Percentiles rank a stretch among this genome's conserved stretches.
phyloP scores from a whole-genome alignment of 2,888 invertebrate genomes.

The Phrixothrix hirtus region DNA sequence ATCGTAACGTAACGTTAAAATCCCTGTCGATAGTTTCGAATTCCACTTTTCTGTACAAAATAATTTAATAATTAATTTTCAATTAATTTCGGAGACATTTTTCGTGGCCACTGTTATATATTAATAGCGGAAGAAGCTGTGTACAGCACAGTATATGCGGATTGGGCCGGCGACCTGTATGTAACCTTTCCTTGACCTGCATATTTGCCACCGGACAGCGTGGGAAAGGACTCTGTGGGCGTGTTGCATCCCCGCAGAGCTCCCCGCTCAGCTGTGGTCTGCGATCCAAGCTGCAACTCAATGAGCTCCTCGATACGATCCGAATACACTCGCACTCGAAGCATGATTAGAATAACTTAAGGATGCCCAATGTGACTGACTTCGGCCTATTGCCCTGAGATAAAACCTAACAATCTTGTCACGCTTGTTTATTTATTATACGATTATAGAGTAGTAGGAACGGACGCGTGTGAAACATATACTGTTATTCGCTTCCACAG shows the following conservation, averaged over 20 bases:
- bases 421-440: slow-evolving; percentile 18
- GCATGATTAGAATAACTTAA: slow-evolving; percentile 56
- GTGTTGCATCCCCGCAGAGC: slow-evolving; percentile 60
- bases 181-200: slow-evolving; percentile 69
- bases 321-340: slow-evolving; percentile 54
- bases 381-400: slow-evolving; percentile 27
- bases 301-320: slow-evolving; percentile 54
- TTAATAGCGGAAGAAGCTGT: slow-evolving; percentile 45
- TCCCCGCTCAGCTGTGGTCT: slow-evolving; percentile 55
- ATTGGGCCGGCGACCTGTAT: slow-evolving; percentile 56
- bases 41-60: background rate
- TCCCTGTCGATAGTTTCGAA: slow-evolving; percentile 1
- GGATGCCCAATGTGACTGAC: slow-evolving; percentile 17
- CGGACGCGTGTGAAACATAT: slow-evolving; percentile 27
- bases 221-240: slow-evolving; percentile 58
- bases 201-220: slow-evolving; percentile 66
- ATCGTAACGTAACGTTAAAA: slow-evolving; percentile 8
- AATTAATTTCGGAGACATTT: too few species aligned
- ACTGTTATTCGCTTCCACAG: slow-evolving; percentile 24
- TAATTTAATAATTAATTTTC: too few species aligned
- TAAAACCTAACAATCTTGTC: slow-evolving; percentile 26
- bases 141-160: slow-evolving; percentile 46
- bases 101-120: slow-evolving; percentile 28
- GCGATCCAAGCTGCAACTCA: slow-evolving; percentile 55
- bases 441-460: slow-evolving; percentile 15